A percentile compares a stretch with the other conserved stretches of the same genome.
Conservation (phyloP, 2,888 invertebrate species). For the Neoascia interrupta region DNA sequence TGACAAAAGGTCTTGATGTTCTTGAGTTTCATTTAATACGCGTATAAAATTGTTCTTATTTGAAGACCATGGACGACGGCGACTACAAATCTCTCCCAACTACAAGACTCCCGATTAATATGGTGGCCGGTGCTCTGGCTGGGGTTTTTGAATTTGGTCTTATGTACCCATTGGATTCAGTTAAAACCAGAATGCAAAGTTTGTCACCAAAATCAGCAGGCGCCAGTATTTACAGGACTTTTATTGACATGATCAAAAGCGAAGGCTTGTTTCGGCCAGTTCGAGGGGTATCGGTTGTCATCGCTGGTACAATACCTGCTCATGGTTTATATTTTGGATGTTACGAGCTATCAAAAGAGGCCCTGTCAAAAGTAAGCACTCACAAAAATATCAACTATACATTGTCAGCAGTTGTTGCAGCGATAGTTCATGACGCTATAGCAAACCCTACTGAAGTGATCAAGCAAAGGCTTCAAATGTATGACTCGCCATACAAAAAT, state of each 20-base stretch:
- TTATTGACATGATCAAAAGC: constrained; percentile 91
- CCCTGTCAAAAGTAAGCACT: constrained; percentile 84
- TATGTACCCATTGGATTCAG: constrained; percentile 46
- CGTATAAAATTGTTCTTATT: too few relatives aligned
- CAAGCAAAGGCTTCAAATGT: constrained; percentile 99
- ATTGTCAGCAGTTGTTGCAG: constrained; percentile 93
- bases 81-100: constrained; percentile 35
- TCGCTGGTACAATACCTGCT: constrained; percentile 97
- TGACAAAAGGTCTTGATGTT: background rate
- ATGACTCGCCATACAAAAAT: constrained; percentile 94
- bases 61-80: constrained; percentile 31
- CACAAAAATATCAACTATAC: constrained; percentile 88
- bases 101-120: constrained; percentile 15
- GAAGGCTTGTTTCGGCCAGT: constrained; percentile 96
- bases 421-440: constrained; percentile 96
- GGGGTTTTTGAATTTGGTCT: constrained; percentile 42
- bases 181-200: constrained; percentile 95
- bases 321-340: constrained; percentile 99
- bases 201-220: constrained; percentile 89
- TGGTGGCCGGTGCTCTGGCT: constrained; percentile 34
- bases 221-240: constrained; percentile 90
- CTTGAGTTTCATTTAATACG: background rate
- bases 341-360: constrained; percentile 95
- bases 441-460: constrained; percentile 99
- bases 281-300: constrained; percentile 95